Base-by-base conservation (phyloP, 2,888 invertebrate genomes). In the Acleris literana region DNA sequence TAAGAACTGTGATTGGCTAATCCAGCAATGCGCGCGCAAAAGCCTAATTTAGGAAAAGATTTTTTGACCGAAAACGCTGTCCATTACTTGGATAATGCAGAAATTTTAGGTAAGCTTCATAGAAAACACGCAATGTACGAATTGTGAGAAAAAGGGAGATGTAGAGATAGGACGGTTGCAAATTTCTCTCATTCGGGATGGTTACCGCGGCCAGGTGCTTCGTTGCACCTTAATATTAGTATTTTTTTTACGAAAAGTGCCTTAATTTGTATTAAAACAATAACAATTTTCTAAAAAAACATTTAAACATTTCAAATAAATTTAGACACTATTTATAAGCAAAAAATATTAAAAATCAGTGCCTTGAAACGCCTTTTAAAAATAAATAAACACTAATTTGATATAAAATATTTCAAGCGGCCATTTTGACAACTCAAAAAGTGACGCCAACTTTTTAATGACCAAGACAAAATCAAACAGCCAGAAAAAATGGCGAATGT, bases 401-500 rank as follows among this genome's bases (percentile, higher is more conserved):
- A 44, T 51, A 20, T 25, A 29, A 25, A 64, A n/a, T 7, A 39
- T 13, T 13, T 39, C 39, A 13, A 4, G 49, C 56, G 22, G 52
- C 60, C 65, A 61, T 59, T 60, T 65, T 65, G 46, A 56, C 43
- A 17, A 29, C 7, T 49, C 49, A 4, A 25, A 33, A 16, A 22
- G 52, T 49, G 52, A 52, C n/a, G 17, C 22, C 39, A 17, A 4
- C 43, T 63, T 39, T 43, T 58, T 33, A 49, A 51, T 43, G 59
- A 51, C 59, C 7, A 33, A 49, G 59, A 39, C 59, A 62, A 59
- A 64, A 48, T 43, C 54, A 43, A 51, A 64, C 53, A 58, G 56
- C 66, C 54, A 29, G 55, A 9, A 71, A 79, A 72, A 80, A 97
- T 97, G 97, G 95, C 95, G 70, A 96, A 90, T 33, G 84, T 90